phyloP scores from a whole-genome alignment of 23 tunicate species.

The Styela plicata region DNA sequence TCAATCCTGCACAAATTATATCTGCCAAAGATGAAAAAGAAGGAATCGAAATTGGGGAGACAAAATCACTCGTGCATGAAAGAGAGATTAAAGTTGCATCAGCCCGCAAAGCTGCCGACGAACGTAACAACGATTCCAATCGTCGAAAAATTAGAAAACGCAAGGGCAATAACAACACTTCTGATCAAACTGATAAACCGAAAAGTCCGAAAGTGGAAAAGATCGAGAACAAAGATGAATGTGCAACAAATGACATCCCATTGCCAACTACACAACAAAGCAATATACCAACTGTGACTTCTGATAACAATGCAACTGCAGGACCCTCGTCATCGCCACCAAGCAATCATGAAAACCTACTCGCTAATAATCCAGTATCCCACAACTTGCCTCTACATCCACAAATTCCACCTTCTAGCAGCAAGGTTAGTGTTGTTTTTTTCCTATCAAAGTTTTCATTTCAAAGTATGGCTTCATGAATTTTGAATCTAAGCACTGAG shows the following conservation, averaged over 20 bases:
- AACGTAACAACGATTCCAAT: not conserved
- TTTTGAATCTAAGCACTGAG: too few relatives aligned
- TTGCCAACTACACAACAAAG: not conserved
- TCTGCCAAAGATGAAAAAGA: constrained; percentile 23
- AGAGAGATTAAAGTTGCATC: not conserved
- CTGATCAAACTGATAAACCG: not conserved
- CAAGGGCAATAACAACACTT: not conserved
- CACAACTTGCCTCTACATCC: not conserved
- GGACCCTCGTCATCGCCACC: not conserved
- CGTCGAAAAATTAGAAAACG: not conserved
- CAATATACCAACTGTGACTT: not conserved
- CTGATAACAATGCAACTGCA: not conserved
- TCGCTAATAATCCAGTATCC: not conserved
- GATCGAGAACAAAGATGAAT: not conserved
- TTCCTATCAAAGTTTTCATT: too few relatives aligned
- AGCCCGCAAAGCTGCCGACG: not conserved
- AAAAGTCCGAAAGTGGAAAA: not conserved
- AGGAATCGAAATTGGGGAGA: not conserved
- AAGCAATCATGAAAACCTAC: not conserved
- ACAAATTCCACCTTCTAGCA: constrained; percentile 52
- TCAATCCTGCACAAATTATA: not conserved
- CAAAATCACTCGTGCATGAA: not conserved
- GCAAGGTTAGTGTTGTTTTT: constrained; percentile 40
- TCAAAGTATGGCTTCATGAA: too few relatives aligned
- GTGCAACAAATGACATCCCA: not conserved